These are phyloP conservation scores for Megaceryle torquata DNA, from an alignment of 2,113 vertebrate species.

Conservation along the genomic window DNA sequence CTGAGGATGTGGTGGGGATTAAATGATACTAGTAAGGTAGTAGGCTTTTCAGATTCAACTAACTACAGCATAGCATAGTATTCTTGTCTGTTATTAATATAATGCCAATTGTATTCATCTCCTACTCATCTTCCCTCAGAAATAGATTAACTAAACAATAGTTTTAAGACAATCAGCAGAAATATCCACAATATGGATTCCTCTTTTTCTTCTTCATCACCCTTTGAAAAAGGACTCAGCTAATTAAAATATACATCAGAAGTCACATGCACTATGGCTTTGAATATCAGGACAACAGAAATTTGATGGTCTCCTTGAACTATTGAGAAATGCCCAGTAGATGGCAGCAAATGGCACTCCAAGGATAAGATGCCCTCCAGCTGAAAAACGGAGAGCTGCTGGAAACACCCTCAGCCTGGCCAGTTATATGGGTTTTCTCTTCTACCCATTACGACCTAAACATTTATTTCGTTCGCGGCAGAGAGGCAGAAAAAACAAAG, in stretches of 20 bases:
- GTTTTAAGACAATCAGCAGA: not conserved
- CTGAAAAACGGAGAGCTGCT: not conserved
- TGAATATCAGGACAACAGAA: not conserved
- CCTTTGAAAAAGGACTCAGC: not conserved
- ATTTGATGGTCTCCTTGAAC: not conserved
- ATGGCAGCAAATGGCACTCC: conserved; percentile 28
- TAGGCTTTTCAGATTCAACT: not conserved
- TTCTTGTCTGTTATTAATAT: not conserved
- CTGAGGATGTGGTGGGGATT: not conserved
- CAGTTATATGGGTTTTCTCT: not conserved
- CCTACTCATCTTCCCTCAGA: not conserved
- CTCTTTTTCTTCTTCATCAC: not conserved
- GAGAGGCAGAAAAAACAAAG: not conserved
- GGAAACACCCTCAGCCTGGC: accelerated
- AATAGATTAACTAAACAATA: not conserved
- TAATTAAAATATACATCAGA: not conserved
- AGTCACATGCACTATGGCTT: not conserved
- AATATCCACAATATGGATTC: not conserved
- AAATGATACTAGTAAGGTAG: not conserved
- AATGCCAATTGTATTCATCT: not conserved
- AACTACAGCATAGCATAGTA: not conserved
- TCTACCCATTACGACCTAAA: not conserved
- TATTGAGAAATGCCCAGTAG: not conserved
- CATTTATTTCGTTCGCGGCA: not conserved
- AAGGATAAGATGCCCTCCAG: not conserved